Percentiles rank a stretch among this genome's conserved stretches.
Evolutionary conservation across 2,888 invertebrate genomes (phyloP).

Genomic region (Nomada goodeniana): DNA sequence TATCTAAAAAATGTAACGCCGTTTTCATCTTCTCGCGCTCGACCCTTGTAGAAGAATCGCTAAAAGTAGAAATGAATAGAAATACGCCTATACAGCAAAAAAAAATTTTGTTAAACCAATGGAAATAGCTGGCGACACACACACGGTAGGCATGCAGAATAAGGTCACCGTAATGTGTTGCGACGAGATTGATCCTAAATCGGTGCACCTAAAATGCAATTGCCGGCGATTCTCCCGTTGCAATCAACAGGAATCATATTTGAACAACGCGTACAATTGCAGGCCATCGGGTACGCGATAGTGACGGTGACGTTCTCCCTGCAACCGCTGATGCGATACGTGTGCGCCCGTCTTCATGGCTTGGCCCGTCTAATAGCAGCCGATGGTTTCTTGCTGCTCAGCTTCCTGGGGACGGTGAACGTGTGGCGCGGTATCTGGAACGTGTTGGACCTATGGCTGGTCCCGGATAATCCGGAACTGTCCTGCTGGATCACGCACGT

Average conservation of each 20-base stretch:
- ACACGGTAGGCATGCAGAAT: constrained; percentile 7
- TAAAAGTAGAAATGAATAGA: neutral
- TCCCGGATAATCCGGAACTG: constrained; percentile 89
- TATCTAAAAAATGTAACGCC: too few relatives aligned
- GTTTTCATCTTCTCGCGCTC: too few relatives aligned
- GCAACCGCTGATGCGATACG: constrained; percentile 90
- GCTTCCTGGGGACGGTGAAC: constrained; percentile 93
- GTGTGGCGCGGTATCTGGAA: constrained; percentile 96
- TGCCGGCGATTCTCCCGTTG: constrained; percentile 9
- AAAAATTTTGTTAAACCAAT: neutral
- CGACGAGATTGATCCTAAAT: constrained; percentile 22
- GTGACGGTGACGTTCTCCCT: constrained; percentile 90
- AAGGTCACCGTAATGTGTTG: neutral
- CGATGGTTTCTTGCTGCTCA: constrained; percentile 91
- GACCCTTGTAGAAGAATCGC: too few relatives aligned
- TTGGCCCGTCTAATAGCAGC: constrained; percentile 89
- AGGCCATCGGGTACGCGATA: constrained; percentile 91
- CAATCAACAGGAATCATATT: constrained; percentile 21
- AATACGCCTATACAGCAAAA: neutral
- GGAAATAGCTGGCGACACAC: neutral
- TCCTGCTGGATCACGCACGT: constrained; percentile 94
- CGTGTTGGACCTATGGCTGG: constrained; percentile 90
- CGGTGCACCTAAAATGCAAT: constrained; percentile 19
- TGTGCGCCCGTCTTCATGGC: constrained; percentile 89
- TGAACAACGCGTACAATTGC: constrained; percentile 65